Conservation (phyloP, 2,888 invertebrate genomes). For the Hedya salicella region DNA sequence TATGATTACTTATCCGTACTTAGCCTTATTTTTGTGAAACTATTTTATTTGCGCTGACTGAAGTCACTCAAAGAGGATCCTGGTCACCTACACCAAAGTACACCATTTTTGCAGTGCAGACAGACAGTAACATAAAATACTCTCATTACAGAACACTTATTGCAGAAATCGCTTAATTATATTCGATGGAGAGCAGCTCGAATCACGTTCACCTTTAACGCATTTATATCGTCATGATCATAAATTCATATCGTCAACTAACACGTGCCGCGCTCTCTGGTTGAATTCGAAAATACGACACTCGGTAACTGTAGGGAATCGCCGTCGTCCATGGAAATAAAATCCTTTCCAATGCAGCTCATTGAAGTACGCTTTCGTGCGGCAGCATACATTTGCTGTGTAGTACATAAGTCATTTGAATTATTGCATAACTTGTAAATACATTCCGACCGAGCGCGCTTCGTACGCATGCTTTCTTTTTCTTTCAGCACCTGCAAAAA, state of each 20-base stretch:
- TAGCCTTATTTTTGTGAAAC: too few relatives aligned
- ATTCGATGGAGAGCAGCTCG: slow-evolving; percentile 58
- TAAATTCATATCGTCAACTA: slow-evolving; percentile 80
- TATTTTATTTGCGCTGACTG: too few relatives aligned
- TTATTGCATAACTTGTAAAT: slow-evolving; percentile 84
- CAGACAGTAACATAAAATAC: too few relatives aligned
- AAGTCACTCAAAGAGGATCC: too few relatives aligned
- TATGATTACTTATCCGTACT: too few relatives aligned
- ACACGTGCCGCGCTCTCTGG: slow-evolving; percentile 68
- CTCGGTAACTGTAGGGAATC: slow-evolving; percentile 56
- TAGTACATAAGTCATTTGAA: slow-evolving; percentile 74
- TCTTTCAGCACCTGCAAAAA: slow-evolving; percentile 46
- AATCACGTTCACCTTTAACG: slow-evolving; percentile 69
- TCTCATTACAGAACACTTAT: too few relatives aligned
- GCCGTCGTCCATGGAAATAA: slow-evolving; percentile 76
- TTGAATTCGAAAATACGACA: slow-evolving; percentile 74
- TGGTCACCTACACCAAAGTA: too few relatives aligned
- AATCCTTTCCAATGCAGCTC: slow-evolving; percentile 80
- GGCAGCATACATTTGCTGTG: slow-evolving; percentile 79
- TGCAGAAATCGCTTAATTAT: slow-evolving; percentile 64
- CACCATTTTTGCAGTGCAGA: too few relatives aligned
- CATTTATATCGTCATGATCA: slow-evolving; percentile 76
- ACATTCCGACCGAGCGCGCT: slow-evolving; percentile 68
- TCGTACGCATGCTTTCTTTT: slow-evolving; percentile 58
- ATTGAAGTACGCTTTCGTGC: slow-evolving; percentile 81